These are phyloP conservation scores for Trialeurodes vaporariorum DNA, from an alignment of 1,140 invertebrate genomes.

Conservation along the genomic window DNA sequence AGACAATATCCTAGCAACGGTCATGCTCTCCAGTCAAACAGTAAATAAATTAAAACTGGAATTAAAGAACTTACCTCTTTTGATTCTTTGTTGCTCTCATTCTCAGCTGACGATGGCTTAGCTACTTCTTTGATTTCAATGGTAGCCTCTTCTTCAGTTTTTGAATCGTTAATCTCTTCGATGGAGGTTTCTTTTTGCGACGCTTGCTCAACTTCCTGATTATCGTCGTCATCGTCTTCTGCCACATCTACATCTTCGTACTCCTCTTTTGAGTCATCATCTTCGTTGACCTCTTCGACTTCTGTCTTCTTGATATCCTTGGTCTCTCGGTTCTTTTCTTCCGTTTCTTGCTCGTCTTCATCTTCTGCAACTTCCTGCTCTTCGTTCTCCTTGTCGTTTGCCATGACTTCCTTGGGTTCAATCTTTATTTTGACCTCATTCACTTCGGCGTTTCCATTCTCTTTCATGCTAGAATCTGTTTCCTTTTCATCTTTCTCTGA, in stretches of 20 bases:
- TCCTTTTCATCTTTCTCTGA: conserved; percentile 14
- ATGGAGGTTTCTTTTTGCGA: conserved; percentile 7
- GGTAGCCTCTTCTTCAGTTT: too few relatives aligned
- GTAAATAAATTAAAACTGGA: too few relatives aligned
- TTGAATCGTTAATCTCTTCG: conserved; percentile 8
- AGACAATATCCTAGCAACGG: too few relatives aligned
- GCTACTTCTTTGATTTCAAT: too few relatives aligned
- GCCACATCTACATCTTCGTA: conserved; percentile 21
- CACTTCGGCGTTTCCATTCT: conserved; percentile 1
- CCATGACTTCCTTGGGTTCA: neutral
- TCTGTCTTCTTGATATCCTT: conserved; percentile 28
- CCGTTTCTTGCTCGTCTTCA: conserved; percentile 17
- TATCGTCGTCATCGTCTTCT: conserved; percentile 17
- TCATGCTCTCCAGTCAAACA: too few relatives aligned
- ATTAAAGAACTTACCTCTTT: conserved; percentile 8
- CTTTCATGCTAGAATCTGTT: conserved; percentile 4
- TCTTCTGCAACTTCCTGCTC: conserved; percentile 18
- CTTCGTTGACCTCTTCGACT: conserved; percentile 28
- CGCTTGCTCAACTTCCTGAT: conserved; percentile 16
- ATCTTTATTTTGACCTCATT: neutral
- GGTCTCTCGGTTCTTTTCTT: conserved; percentile 33
- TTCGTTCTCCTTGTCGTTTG: neutral
- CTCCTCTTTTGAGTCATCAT: conserved; percentile 28
- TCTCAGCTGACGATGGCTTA: neutral
- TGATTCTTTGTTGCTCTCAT: conserved; percentile 15